Percentiles rank a stretch among this genome's conserved stretches.
phyloP scores from a whole-genome alignment of 2,797 vertebrate genomes.

The Selene dorsalis region DNA sequence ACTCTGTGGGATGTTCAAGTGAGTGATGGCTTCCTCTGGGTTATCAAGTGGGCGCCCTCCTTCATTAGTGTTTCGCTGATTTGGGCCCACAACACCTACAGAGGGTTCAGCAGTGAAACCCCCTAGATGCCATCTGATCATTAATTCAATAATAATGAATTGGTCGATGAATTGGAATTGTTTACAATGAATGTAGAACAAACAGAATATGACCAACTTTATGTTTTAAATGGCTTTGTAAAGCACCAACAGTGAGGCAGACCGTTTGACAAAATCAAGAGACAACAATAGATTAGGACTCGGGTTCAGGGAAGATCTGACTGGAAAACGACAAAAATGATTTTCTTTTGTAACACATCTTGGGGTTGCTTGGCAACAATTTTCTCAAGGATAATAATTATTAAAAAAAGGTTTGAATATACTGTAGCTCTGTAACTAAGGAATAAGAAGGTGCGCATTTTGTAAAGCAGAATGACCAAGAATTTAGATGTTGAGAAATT shows the following conservation, averaged over 20 bases:
- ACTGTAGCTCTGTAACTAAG: neutral
- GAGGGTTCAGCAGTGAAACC: too few relatives aligned
- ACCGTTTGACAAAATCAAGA: neutral
- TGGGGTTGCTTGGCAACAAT: constrained; percentile 66
- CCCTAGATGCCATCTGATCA: too few relatives aligned
- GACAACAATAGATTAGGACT: neutral
- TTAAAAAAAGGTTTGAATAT: constrained; percentile 20
- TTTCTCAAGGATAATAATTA: constrained; percentile 32
- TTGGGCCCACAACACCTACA: too few relatives aligned
- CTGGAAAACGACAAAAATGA: neutral
- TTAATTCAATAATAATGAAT: too few relatives aligned
- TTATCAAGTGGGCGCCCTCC: too few relatives aligned
- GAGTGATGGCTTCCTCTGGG: too few relatives aligned
- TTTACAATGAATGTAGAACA: neutral
- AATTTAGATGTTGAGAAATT: neutral
- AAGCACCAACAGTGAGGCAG: neutral
- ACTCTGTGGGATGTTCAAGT: too few relatives aligned
- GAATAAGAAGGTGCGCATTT: neutral
- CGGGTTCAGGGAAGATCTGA: constrained; percentile 1
- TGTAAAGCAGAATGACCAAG: neutral
- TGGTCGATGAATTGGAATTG: neutral
- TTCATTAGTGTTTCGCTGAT: too few relatives aligned
- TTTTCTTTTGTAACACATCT: constrained; percentile 15
- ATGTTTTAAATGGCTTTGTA: neutral
- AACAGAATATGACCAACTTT: neutral